Conservation (phyloP, 2,888 invertebrate genomes). For the Hirtodrosophila cameraria region DNA sequence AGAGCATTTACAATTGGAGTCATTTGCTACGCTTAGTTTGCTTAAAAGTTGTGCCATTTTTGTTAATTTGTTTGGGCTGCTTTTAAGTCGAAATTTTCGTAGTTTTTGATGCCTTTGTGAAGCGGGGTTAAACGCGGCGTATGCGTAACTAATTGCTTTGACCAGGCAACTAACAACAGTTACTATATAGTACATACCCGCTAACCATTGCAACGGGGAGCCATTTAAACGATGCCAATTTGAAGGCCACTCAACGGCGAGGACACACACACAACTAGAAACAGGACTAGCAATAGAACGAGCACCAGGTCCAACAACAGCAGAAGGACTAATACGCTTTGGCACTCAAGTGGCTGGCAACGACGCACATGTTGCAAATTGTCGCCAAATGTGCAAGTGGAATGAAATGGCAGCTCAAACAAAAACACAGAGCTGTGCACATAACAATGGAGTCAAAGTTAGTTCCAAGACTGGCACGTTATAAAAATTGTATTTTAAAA, state of each 20-base stretch:
- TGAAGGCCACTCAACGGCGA: slow-evolving; percentile 57
- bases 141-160: slow-evolving; percentile 70
- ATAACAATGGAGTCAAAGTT: slow-evolving; percentile 26
- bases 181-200: slow-evolving; percentile 11
- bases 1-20: slow-evolving; percentile 18
- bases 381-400: slow-evolving; percentile 51
- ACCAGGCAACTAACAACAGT: slow-evolving; percentile 48
- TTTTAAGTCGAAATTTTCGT: slow-evolving; percentile 8
- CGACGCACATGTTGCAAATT: slow-evolving; percentile 68
- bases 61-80: slow-evolving; percentile 44
- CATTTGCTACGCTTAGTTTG: slow-evolving; percentile 40
- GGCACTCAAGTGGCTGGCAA: slow-evolving; percentile 38
- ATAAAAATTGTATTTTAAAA: slow-evolving; percentile 76
- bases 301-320: slow-evolving; percentile 9
- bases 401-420: background rate
- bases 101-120: slow-evolving; percentile 23
- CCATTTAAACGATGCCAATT: slow-evolving; percentile 64
- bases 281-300: slow-evolving; percentile 14
- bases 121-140: slow-evolving; percentile 49
- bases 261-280: slow-evolving; percentile 25
- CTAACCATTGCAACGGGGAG: slow-evolving; percentile 18
- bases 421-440: slow-evolving; percentile 6
- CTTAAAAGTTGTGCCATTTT: slow-evolving; percentile 46
- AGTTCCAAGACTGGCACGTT: slow-evolving; percentile 43
- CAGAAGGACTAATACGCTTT: slow-evolving; percentile 10